Percentiles rank a stretch among this genome's conserved stretches.
Evolutionary conservation across 2,888 invertebrate genomes (phyloP).

Genomic region (Clanis bilineata): DNA sequence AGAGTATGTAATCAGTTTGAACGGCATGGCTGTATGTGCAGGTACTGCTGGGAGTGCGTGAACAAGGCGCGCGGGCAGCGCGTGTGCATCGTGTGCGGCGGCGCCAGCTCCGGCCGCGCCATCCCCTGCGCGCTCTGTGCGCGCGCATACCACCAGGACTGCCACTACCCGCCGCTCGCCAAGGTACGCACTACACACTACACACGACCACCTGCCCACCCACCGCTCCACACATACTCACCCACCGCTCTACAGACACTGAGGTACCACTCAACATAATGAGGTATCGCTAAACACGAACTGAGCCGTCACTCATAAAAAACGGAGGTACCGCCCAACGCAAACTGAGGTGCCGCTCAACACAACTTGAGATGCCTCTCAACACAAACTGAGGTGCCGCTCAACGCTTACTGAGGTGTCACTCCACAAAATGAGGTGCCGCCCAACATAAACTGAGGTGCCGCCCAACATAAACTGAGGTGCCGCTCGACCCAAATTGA

Average conservation of each 20-base stretch:
- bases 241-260: not conserved
- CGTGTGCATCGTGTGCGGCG: conserved; percentile 97
- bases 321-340: too few species aligned
- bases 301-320: too few species aligned
- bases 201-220: not conserved
- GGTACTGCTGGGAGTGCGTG: conserved; percentile 98
- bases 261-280: not conserved
- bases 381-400: not conserved
- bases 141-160: conserved; percentile 95
- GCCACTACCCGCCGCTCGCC: conserved; percentile 89
- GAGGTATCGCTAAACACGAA: too few species aligned
- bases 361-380: not conserved
- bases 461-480: too few species aligned
- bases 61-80: conserved; percentile 96
- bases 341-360: not conserved
- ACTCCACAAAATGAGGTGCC: not conserved
- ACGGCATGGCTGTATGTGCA: conserved; percentile 45
- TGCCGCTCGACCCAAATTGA: not conserved
- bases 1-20: conserved; percentile 57
- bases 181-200: conserved; percentile 37
- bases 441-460: too few species aligned
- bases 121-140: conserved; percentile 95
- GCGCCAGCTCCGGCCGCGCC: conserved; percentile 78
- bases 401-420: not conserved
- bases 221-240: not conserved